These are phyloP conservation scores for Netelia melanura DNA, from an alignment of 2,888 invertebrate genomes.

Conservation along the genomic window DNA sequence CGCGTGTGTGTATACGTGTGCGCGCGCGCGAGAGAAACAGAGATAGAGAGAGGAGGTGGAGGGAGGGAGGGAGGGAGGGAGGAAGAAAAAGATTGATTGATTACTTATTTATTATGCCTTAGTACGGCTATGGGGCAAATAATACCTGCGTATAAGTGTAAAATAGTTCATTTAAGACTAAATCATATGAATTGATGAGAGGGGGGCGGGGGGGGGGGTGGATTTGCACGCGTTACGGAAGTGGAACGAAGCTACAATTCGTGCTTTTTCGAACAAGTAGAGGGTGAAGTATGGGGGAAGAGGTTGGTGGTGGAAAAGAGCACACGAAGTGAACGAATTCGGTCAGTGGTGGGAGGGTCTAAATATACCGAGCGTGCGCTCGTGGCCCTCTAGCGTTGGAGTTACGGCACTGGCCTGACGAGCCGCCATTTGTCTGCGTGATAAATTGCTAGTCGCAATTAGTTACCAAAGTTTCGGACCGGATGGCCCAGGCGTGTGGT, in stretches of 20 bases:
- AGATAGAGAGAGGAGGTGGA: neutral
- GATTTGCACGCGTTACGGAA: neutral
- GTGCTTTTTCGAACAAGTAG: slow-evolving; percentile 33
- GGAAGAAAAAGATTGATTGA: no score
- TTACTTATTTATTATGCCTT: no score
- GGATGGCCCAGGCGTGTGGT: slow-evolving; percentile 73
- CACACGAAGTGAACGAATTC: slow-evolving; percentile 34
- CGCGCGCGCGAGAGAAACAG: neutral
- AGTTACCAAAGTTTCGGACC: slow-evolving; percentile 81
- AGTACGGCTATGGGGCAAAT: no score
- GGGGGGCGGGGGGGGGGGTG: neutral
- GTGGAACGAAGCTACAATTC: neutral
- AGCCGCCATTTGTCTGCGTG: slow-evolving; percentile 82
- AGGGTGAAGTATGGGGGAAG: neutral
- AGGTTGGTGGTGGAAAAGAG: neutral
- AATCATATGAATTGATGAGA: neutral
- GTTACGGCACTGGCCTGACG: slow-evolving; percentile 76
- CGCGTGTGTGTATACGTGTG: no score
- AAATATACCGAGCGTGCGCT: neutral
- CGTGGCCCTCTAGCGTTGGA: slow-evolving; percentile 39
- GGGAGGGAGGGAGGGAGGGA: neutral
- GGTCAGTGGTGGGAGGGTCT: slow-evolving; percentile 30
- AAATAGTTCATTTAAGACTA: no score
- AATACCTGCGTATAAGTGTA: no score
- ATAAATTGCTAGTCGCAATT: slow-evolving; percentile 83